Evolutionary conservation across 2,888 invertebrate genomes (phyloP).

Genomic region (Himalopsyche kuldschensis): DNA sequence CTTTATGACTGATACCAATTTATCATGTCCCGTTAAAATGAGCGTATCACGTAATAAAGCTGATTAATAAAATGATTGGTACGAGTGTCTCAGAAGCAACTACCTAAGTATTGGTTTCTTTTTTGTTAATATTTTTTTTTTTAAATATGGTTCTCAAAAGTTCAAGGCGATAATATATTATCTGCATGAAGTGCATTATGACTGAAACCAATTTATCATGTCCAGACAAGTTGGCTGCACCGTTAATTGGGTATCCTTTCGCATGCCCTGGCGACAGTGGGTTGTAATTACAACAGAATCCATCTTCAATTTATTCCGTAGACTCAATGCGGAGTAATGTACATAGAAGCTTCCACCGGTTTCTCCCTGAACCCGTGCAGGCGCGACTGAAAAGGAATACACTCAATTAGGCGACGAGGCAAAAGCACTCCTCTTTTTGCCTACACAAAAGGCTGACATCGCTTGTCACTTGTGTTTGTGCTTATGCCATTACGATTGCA

Average conservation of each 20-base stretch:
- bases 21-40: too few relatives aligned
- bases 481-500: neutral
- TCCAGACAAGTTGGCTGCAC: neutral
- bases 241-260: neutral
- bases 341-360: neutral
- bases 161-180: too few relatives aligned
- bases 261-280: neutral
- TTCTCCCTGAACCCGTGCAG: neutral
- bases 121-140: too few relatives aligned
- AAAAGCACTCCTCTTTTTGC: neutral
- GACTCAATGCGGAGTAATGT: neutral
- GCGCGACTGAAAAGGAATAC: neutral
- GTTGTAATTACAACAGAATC: constrained; percentile 13
- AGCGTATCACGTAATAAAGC: too few relatives aligned
- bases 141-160: too few relatives aligned
- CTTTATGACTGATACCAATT: too few relatives aligned
- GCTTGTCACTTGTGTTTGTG: neutral
- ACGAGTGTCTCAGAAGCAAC: too few relatives aligned
- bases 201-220: neutral
- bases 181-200: too few relatives aligned
- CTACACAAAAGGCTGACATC: neutral
- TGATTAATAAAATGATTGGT: too few relatives aligned
- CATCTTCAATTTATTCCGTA: neutral
- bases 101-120: too few relatives aligned
- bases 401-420: neutral